Conservation (phyloP, 2,888 invertebrate genomes). For the Theodoxus fluviatilis region DNA sequence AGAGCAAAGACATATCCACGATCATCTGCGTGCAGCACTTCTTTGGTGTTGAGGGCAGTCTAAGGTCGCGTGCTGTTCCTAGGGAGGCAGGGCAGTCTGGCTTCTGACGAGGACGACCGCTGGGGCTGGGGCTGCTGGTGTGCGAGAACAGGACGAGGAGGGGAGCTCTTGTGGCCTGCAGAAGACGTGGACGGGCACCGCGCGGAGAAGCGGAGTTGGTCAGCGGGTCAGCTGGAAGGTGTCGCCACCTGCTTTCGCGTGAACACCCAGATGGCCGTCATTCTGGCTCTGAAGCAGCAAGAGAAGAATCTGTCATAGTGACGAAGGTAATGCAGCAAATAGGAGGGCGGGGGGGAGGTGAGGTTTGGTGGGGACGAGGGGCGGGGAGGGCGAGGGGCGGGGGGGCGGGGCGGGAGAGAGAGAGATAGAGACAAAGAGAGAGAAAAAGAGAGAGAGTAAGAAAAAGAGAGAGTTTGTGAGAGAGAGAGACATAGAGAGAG, state of each 20-base stretch:
- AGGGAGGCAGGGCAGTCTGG: too few species aligned
- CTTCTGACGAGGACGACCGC: neutral
- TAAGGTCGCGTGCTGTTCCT: too few species aligned
- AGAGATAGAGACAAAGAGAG: constrained; percentile 3
- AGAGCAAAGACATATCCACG: neutral
- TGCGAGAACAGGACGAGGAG: neutral
- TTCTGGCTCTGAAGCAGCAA: neutral
- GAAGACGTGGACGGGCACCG: constrained; percentile 1
- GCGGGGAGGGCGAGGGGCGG: constrained; percentile 14
- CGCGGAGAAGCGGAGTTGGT: constrained; percentile 17
- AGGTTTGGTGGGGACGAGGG: constrained; percentile 2
- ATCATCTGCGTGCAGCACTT: too few species aligned
- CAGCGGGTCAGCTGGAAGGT: neutral
- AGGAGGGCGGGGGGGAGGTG: constrained; percentile 15
- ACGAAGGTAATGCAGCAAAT: neutral
- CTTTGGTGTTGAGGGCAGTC: too few species aligned
- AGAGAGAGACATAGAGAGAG: neutral
- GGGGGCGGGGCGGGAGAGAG: constrained; percentile 14
- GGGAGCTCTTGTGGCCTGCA: neutral
- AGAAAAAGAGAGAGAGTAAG: constrained; percentile 4
- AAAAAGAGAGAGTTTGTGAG: constrained; percentile 3
- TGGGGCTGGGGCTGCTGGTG: neutral
- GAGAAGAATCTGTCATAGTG: neutral
- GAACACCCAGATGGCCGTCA: too few species aligned
- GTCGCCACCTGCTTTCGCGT: too few species aligned